Percentiles rank a stretch among this genome's conserved stretches.
Evolutionary conservation across 2,888 invertebrate genomes (phyloP).

Genomic region (Gasteruption jaculator): DNA sequence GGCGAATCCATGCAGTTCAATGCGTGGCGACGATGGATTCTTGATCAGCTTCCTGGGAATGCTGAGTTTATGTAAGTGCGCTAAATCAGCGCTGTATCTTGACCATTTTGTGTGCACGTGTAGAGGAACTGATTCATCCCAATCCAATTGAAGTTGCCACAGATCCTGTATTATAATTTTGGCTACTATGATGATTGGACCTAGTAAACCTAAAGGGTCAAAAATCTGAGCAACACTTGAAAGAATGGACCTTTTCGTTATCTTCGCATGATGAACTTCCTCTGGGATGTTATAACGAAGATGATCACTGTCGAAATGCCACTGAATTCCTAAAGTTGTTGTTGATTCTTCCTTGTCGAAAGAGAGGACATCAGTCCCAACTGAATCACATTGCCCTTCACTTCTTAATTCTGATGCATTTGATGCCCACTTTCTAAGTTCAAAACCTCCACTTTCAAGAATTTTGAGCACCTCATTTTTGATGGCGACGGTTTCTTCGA

Average conservation of each 20-base stretch:
- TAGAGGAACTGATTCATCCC: conserved; percentile 27
- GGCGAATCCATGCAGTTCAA: conserved; percentile 24
- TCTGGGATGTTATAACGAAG: neutral
- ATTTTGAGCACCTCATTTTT: neutral
- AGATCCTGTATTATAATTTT: conserved; percentile 19
- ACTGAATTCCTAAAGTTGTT: conserved; percentile 7
- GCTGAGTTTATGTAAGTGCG: neutral
- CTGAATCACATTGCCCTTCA: neutral
- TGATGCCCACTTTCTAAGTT: neutral
- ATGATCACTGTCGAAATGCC: conserved; percentile 11
- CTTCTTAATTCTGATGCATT: neutral
- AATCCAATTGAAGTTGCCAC: conserved; percentile 23
- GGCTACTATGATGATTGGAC: conserved; percentile 23
- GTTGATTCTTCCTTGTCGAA: neutral
- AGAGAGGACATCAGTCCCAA: neutral
- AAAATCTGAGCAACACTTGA: conserved; percentile 25
- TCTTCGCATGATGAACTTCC: neutral
- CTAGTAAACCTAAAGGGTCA: conserved; percentile 27
- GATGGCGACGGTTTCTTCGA: conserved; percentile 7
- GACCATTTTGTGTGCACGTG: conserved; percentile 5
- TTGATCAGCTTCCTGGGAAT: too few species aligned
- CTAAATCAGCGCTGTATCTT: conserved; percentile 2
- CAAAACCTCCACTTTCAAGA: neutral
- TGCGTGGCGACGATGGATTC: too few species aligned
- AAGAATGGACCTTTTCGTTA: conserved; percentile 24